Percentiles rank a stretch among this genome's conserved stretches.
Evolutionary conservation across 1,140 invertebrate species (phyloP).

Genomic region (Halyomorpha halys): DNA sequence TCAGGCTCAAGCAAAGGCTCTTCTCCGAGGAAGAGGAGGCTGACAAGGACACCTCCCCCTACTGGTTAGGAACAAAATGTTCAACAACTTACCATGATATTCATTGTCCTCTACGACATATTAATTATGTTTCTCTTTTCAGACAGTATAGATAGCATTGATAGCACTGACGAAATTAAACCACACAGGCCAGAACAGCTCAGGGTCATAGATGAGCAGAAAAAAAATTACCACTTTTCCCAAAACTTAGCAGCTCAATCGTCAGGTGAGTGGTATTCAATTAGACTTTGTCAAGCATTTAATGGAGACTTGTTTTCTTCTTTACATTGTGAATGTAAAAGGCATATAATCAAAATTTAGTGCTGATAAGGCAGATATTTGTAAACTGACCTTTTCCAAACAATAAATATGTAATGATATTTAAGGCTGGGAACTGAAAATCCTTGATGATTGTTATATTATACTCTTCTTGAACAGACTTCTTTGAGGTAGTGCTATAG

Average conservation of each 20-base stretch:
- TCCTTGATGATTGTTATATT: too few relatives aligned
- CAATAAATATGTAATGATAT: too few relatives aligned
- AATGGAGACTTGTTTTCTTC: too few relatives aligned
- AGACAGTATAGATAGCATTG: constrained; percentile 21
- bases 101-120: not conserved
- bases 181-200: not conserved
- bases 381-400: too few relatives aligned
- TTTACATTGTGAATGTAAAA: too few relatives aligned
- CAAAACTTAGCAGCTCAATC: constrained; percentile 21
- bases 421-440: too few relatives aligned
- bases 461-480: too few relatives aligned
- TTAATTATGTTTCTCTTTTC: constrained; percentile 13
- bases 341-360: too few relatives aligned
- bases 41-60: constrained; percentile 34
- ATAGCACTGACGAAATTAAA: constrained; percentile 1
- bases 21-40: constrained; percentile 33
- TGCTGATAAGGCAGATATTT: too few relatives aligned
- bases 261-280: constrained; percentile 14
- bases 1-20: constrained; percentile 40
- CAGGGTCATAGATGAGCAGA: not conserved
- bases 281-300: too few relatives aligned
- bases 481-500: too few relatives aligned
- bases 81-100: too few relatives aligned
- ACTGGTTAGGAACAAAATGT: constrained; percentile 13
- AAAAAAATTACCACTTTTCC: constrained; percentile 15